A percentile compares a stretch with the other conserved stretches of the same genome.
Evolutionary conservation across 2,113 vertebrate species (phyloP).

Genomic region (Hiodon alosoides): DNA sequence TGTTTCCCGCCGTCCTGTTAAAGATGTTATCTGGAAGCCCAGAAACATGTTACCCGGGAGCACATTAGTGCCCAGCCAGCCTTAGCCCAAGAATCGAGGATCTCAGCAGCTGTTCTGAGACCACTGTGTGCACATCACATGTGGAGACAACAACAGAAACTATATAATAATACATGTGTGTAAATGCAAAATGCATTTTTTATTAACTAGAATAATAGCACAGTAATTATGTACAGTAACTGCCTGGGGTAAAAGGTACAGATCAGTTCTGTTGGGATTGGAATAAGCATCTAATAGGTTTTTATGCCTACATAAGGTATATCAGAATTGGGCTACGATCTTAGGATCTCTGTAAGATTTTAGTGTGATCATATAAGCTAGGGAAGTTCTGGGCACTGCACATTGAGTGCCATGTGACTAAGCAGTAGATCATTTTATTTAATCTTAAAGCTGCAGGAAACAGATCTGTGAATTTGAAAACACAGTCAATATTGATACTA

Average conservation of each 20-base stretch:
- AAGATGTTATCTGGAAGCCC: conserved; percentile 2
- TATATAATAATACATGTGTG: too few species aligned
- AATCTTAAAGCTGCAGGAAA: neutral
- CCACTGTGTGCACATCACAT: too few species aligned
- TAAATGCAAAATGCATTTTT: too few species aligned
- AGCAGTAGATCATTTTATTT: neutral
- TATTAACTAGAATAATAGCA: too few species aligned
- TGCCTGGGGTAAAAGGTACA: too few species aligned
- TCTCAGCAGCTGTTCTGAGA: neutral
- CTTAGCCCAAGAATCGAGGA: neutral
- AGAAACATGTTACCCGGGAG: neutral
- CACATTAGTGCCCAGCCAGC: neutral
- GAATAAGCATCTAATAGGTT: too few species aligned
- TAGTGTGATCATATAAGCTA: neutral
- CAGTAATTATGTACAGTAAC: too few species aligned
- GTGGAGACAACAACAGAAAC: too few species aligned
- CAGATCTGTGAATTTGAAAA: neutral
- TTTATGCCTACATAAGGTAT: too few species aligned
- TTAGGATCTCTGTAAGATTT: too few species aligned
- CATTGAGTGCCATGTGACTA: neutral
- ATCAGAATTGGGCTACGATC: too few species aligned
- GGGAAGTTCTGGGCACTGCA: conserved; percentile 7
- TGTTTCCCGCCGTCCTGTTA: neutral
- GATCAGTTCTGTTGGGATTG: too few species aligned
- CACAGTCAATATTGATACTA: neutral